Percentiles rank a stretch among this genome's conserved stretches.
These are phyloP conservation scores for Grallaria varia DNA, from an alignment of 2,113 vertebrate species.

Conservation along the genomic window DNA sequence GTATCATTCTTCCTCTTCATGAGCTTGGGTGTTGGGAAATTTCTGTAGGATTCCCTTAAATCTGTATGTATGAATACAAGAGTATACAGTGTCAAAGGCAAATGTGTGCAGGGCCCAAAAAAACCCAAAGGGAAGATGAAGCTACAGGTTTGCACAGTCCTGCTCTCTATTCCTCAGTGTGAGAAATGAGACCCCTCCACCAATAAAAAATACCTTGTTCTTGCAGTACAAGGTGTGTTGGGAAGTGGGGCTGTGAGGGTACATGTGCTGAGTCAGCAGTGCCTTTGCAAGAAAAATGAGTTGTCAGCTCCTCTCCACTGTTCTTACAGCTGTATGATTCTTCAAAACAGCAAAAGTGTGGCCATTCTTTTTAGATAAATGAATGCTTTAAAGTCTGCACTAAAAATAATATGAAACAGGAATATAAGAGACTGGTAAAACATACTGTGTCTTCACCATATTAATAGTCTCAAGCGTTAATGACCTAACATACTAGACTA, in stretches of 20 bases:
- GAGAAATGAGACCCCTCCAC: not conserved
- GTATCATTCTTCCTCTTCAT: constrained; percentile 1
- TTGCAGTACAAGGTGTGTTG: not conserved
- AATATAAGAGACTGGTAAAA: not conserved
- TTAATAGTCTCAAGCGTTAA: not conserved
- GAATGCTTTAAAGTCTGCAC: not conserved
- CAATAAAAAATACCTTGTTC: not conserved
- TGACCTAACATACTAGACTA: not conserved
- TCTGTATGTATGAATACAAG: not conserved
- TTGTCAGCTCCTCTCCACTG: not conserved
- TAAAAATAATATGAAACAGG: not conserved
- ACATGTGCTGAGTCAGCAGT: not conserved
- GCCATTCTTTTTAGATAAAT: not conserved
- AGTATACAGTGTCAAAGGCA: not conserved
- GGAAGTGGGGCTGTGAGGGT: not conserved
- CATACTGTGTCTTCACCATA: not conserved
- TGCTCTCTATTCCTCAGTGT: not conserved
- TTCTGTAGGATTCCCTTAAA: not conserved
- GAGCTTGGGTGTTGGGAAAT: not conserved
- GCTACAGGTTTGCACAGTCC: not conserved
- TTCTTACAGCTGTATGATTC: not conserved
- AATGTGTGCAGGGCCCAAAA: not conserved
- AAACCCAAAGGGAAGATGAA: not conserved
- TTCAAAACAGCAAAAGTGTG: not conserved
- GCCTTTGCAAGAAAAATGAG: not conserved